These are phyloP conservation scores for Leptinotarsa texana DNA, from an alignment of 1,140 invertebrate species.

Conservation along the genomic window DNA sequence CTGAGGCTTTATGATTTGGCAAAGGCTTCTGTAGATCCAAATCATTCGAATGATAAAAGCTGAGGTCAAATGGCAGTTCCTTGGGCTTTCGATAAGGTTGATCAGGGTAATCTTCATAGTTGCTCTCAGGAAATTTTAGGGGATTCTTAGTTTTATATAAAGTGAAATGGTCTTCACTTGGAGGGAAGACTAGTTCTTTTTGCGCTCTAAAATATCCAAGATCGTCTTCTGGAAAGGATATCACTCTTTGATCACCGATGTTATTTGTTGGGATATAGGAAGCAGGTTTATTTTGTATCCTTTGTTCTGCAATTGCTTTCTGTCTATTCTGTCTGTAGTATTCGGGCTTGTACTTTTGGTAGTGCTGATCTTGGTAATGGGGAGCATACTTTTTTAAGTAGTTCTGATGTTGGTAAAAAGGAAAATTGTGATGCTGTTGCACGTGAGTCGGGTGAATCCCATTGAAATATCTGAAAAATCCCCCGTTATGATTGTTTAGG, in stretches of 20 bases:
- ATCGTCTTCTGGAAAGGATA: constrained; percentile 28
- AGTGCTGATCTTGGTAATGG: constrained; percentile 21
- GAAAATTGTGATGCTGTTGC: not conserved
- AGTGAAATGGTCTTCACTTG: constrained; percentile 31
- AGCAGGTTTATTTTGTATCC: constrained; percentile 39
- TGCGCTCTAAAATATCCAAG: constrained; percentile 15
- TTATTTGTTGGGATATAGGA: constrained; percentile 21
- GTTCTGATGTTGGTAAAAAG: not conserved
- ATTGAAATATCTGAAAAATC: constrained; percentile 79
- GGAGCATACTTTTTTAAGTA: constrained; percentile 30
- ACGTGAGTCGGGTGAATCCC: constrained; percentile 43
- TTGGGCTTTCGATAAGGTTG: constrained; percentile 35
- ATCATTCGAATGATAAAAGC: constrained; percentile 25
- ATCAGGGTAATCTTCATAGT: constrained; percentile 20
- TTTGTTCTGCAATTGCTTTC: constrained; percentile 31
- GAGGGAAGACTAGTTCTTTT: not conserved
- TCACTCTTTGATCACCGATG: constrained; percentile 1
- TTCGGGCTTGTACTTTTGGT: constrained; percentile 15
- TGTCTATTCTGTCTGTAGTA: constrained; percentile 21
- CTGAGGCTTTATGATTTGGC: constrained; percentile 43
- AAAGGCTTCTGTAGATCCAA: constrained; percentile 44
- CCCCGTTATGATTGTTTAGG: constrained; percentile 83
- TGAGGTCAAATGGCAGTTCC: constrained; percentile 31
- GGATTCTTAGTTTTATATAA: constrained; percentile 17
- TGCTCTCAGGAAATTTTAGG: constrained; percentile 7